Percentiles rank a stretch among this genome's conserved stretches.
phyloP scores from a whole-genome alignment of 2,888 invertebrate species.

The Caenorhabditis doughertyi region DNA sequence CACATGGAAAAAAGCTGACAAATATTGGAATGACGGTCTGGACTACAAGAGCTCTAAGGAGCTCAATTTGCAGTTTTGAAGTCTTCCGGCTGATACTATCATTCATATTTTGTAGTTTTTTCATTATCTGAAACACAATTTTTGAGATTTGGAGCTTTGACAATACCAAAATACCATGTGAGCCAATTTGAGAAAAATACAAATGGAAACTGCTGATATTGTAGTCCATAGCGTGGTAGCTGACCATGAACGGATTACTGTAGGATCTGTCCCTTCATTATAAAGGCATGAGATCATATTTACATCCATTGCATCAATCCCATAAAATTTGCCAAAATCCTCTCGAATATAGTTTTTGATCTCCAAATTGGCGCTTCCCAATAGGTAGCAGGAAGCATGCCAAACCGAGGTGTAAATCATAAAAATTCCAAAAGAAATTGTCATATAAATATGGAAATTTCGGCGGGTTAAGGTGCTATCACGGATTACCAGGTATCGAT shows the following conservation, averaged over 20 bases:
- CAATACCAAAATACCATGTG: not conserved
- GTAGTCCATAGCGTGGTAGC: not conserved
- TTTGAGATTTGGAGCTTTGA: not conserved
- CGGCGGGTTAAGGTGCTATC: not conserved
- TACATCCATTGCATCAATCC: not conserved
- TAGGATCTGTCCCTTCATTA: not conserved
- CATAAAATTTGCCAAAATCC: conserved; percentile 4
- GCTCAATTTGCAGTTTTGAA: conserved; percentile 23
- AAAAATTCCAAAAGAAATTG: not conserved
- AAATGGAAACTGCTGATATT: not conserved
- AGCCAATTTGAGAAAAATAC: not conserved
- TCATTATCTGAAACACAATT: conserved; percentile 17
- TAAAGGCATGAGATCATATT: conserved; percentile 18
- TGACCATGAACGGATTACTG: conserved; percentile 4
- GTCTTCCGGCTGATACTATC: not conserved
- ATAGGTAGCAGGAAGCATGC: conserved; percentile 1
- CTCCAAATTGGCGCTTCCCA: not conserved
- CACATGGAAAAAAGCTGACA: conserved; percentile 30
- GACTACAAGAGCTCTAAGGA: conserved; percentile 16
- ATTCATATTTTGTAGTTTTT: conserved; percentile 1
- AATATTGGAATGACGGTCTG: conserved; percentile 19
- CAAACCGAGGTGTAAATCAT: not conserved
- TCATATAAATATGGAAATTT: conserved; percentile 15
- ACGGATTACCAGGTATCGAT: conserved; percentile 20
- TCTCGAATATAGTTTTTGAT: not conserved